These are phyloP conservation scores for Enteromius fasciolatus DNA, from an alignment of 2,797 vertebrate species.

Conservation along the genomic window DNA sequence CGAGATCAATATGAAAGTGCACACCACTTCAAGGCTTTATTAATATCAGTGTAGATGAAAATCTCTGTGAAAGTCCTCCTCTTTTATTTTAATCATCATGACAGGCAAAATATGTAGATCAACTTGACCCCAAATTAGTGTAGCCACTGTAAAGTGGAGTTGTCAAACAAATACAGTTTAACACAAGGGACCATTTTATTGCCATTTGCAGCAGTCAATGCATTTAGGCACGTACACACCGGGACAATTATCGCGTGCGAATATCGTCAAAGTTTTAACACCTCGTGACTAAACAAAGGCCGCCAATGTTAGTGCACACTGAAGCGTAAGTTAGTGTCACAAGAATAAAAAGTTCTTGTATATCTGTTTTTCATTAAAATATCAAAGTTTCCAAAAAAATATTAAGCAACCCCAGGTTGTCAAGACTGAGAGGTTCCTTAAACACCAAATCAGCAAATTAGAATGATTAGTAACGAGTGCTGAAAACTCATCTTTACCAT, in stretches of 20 bases:
- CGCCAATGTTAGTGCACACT: no score
- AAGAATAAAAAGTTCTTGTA: no score
- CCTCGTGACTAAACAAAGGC: no score
- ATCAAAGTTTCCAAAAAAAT: neutral
- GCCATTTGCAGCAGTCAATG: neutral
- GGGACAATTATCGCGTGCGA: no score
- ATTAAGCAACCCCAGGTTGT: neutral
- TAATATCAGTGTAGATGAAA: slow-evolving; percentile 15
- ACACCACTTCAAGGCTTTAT: slow-evolving; percentile 22
- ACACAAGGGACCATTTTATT: neutral
- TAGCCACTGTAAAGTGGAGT: neutral
- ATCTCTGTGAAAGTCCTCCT: neutral
- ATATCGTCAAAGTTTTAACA: no score
- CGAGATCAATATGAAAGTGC: slow-evolving; percentile 47
- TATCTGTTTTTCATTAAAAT: neutral
- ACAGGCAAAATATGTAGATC: neutral
- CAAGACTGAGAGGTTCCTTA: neutral
- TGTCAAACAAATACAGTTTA: neutral
- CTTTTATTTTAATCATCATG: neutral
- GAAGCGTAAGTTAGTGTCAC: no score
- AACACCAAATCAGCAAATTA: neutral
- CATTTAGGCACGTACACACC: neutral
- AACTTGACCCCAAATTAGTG: neutral
- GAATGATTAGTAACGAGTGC: neutral
- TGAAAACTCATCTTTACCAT: neutral